Evolutionary conservation across 2,888 invertebrate species (phyloP).

Genomic region (Patella caerulea): DNA sequence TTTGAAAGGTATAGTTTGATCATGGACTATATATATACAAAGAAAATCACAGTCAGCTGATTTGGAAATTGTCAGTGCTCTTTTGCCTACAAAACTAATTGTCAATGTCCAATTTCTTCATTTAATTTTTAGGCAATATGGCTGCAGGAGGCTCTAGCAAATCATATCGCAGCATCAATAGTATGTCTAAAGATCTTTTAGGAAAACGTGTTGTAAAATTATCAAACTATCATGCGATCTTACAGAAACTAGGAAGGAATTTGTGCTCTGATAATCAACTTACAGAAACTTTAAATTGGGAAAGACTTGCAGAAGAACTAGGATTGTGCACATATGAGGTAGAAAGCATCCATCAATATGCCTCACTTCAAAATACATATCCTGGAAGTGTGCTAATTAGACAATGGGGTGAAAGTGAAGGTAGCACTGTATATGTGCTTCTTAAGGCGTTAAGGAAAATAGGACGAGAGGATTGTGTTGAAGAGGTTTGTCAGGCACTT

Average conservation of each 20-base stretch:
- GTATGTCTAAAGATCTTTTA: neutral
- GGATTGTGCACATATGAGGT: slow-evolving; percentile 21
- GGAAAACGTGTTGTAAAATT: neutral
- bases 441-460: slow-evolving; percentile 26
- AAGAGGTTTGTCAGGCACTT: slow-evolving; percentile 19
- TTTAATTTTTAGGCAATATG: neutral
- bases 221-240: slow-evolving; percentile 6
- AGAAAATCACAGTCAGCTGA: too few species aligned
- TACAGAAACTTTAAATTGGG: slow-evolving; percentile 26
- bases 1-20: too few species aligned
- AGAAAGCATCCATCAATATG: slow-evolving; percentile 19
- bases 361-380: slow-evolving; percentile 21
- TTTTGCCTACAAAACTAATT: too few species aligned
- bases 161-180: neutral
- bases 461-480: slow-evolving; percentile 26
- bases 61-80: too few species aligned
- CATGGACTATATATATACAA: too few species aligned
- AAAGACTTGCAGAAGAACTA: slow-evolving; percentile 30
- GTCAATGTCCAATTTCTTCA: too few species aligned
- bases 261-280: slow-evolving; percentile 17
- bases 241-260: slow-evolving; percentile 23
- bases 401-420: slow-evolving; percentile 22
- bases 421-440: slow-evolving; percentile 32
- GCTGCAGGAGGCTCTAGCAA: neutral
- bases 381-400: slow-evolving; percentile 28